Evolutionary conservation across 2,113 vertebrate species (phyloP).

Genomic region (Lethenteron camtschaticum): DNA sequence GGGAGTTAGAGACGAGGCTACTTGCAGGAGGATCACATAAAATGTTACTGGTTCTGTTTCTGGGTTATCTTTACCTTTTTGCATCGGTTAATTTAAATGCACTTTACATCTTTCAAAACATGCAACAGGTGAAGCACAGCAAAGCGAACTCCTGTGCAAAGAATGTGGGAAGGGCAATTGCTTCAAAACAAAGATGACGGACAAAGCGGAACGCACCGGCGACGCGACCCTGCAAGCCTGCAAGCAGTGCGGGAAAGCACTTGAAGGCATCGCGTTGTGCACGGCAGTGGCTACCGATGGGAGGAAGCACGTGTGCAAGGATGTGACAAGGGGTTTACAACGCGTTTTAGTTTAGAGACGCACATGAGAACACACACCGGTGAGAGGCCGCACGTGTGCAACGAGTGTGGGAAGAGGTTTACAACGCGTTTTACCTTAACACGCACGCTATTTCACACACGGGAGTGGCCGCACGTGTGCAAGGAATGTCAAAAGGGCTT

Average conservation of each 20-base stretch:
- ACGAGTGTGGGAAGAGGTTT: slow-evolving; percentile 2
- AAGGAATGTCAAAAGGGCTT: not conserved
- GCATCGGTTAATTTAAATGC: too few species aligned
- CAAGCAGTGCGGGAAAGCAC: slow-evolving; percentile 18
- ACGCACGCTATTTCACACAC: not conserved
- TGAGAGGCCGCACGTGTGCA: not conserved
- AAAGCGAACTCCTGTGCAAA: slow-evolving; percentile 11
- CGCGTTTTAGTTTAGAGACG: not conserved
- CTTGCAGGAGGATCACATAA: too few species aligned
- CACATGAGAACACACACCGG: not conserved
- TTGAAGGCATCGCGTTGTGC: slow-evolving; percentile 18
- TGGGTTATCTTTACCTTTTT: too few species aligned
- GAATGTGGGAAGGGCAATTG: slow-evolving; percentile 25
- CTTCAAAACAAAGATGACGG: slow-evolving; percentile 19
- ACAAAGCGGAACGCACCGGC: slow-evolving; percentile 20
- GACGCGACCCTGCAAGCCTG: slow-evolving; percentile 18
- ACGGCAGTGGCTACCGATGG: slow-evolving; percentile 17
- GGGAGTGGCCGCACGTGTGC: not conserved
- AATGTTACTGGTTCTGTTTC: too few species aligned
- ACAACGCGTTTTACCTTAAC: not conserved
- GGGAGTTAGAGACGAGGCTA: too few species aligned
- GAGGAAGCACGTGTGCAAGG: slow-evolving; percentile 9
- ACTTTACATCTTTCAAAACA: too few species aligned
- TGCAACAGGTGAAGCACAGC: too few species aligned
- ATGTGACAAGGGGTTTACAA: not conserved